Evolutionary conservation across 2,888 invertebrate genomes (phyloP).

Genomic region (Drosophila affinis): DNA sequence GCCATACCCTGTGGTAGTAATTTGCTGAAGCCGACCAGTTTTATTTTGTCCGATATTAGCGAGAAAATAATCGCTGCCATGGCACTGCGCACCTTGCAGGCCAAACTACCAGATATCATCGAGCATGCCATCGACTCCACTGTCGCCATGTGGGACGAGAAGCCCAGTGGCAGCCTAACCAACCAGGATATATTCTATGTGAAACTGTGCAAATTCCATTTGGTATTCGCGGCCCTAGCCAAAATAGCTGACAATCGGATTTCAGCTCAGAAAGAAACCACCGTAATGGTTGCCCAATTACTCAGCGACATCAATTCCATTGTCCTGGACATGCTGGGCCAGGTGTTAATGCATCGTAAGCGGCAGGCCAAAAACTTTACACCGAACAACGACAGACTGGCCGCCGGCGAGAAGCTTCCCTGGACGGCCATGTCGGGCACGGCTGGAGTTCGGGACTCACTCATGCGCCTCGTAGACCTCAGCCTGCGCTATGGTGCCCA

Average conservation of each 20-base stretch:
- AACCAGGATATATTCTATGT: slow-evolving; percentile 91
- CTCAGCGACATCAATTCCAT: slow-evolving; percentile 86
- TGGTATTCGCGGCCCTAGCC: slow-evolving; percentile 87
- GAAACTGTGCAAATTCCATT: slow-evolving; percentile 88
- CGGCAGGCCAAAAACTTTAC: slow-evolving; percentile 85
- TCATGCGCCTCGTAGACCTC: slow-evolving; percentile 84
- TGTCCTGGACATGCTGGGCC: slow-evolving; percentile 86
- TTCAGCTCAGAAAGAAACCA: slow-evolving; percentile 86
- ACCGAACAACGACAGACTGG: slow-evolving; percentile 82
- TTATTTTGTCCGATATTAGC: slow-evolving; percentile 88
- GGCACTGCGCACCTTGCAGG: slow-evolving; percentile 84
- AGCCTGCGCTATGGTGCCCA: slow-evolving; percentile 82
- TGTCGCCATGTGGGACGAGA: slow-evolving; percentile 84
- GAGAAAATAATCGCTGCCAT: slow-evolving; percentile 92
- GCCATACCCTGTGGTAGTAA: slow-evolving; percentile 79
- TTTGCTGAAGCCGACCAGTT: slow-evolving; percentile 83
- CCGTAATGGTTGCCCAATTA: slow-evolving; percentile 85
- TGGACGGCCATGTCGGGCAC: slow-evolving; percentile 89
- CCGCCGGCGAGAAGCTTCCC: slow-evolving; percentile 87
- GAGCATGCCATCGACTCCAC: slow-evolving; percentile 86
- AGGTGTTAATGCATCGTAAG: slow-evolving; percentile 87
- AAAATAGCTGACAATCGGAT: slow-evolving; percentile 86
- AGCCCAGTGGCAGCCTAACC: slow-evolving; percentile 85
- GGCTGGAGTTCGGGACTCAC: slow-evolving; percentile 84
- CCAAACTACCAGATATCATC: slow-evolving; percentile 82